Conservation (phyloP, 2,888 invertebrate species). For the Homarus gammarus region DNA sequence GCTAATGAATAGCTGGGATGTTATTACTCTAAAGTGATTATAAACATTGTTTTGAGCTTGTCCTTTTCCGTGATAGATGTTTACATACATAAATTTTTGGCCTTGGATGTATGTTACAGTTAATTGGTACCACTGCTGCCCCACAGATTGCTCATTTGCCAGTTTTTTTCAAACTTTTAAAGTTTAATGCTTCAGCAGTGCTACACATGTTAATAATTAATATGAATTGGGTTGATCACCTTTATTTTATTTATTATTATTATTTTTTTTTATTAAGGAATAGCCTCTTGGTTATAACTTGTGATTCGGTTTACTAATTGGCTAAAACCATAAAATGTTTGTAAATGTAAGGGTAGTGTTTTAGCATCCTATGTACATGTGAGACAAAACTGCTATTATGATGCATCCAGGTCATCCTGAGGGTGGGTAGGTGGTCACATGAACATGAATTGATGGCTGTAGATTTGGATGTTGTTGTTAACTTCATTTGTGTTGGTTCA, state of each 20-base stretch:
- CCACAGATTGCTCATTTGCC: not conserved
- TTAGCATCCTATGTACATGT: not conserved
- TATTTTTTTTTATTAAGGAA: not conserved
- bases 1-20: not conserved
- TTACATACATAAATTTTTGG: constrained; percentile 4
- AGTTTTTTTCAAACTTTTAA: not conserved
- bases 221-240: no score
- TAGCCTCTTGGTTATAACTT: not conserved
- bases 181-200: not conserved
- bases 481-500: no score
- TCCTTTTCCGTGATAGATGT: not conserved
- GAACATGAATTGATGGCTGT: no score
- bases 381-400: no score
- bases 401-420: no score
- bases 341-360: not conserved
- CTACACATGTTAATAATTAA: not conserved
- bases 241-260: not conserved
- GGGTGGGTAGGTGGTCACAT: no score
- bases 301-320: no score
- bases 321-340: no score
- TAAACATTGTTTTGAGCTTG: constrained; percentile 2
- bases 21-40: not conserved
- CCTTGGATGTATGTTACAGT: not conserved
- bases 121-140: not conserved
- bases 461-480: no score